Percentiles rank a stretch among this genome's conserved stretches.
Evolutionary conservation across 2,797 vertebrate genomes (phyloP).

Genomic region (Octomys mimax): DNA sequence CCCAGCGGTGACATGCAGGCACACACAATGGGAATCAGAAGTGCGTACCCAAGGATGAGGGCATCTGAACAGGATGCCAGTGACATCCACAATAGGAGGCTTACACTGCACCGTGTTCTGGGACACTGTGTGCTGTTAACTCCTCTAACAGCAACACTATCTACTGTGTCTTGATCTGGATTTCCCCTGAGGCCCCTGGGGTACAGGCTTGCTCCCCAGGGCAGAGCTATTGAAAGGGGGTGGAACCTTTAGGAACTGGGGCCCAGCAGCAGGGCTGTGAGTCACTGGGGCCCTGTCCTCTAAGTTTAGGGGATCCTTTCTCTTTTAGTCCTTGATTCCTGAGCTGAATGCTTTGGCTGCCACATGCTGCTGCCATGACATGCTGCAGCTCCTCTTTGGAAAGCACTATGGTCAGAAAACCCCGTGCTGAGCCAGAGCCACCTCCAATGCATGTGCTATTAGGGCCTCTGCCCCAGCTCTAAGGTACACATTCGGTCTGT

Average conservation of each 20-base stretch:
- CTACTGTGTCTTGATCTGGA: neutral
- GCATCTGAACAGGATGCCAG: too few relatives aligned
- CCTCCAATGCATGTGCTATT: neutral
- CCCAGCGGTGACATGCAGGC: neutral
- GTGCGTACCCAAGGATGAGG: too few relatives aligned
- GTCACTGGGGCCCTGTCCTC: neutral
- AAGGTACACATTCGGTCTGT: neutral
- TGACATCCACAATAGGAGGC: neutral
- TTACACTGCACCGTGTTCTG: neutral
- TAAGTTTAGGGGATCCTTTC: neutral
- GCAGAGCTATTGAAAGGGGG: neutral
- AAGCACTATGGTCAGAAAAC: neutral
- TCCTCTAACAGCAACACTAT: neutral
- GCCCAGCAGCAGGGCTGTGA: too few relatives aligned
- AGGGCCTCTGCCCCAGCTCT: neutral
- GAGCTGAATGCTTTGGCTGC: too few relatives aligned
- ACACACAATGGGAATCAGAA: neutral
- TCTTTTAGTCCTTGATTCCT: neutral
- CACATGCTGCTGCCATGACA: neutral
- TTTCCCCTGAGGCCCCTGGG: neutral
- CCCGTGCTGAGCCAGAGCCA: fast-evolving
- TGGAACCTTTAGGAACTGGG: neutral
- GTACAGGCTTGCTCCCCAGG: too few relatives aligned
- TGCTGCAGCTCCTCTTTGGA: neutral
- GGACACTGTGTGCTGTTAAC: too few relatives aligned